Evolutionary conservation across 2,797 vertebrate species (phyloP).

Genomic region (Emydoidea blandingii): DNA sequence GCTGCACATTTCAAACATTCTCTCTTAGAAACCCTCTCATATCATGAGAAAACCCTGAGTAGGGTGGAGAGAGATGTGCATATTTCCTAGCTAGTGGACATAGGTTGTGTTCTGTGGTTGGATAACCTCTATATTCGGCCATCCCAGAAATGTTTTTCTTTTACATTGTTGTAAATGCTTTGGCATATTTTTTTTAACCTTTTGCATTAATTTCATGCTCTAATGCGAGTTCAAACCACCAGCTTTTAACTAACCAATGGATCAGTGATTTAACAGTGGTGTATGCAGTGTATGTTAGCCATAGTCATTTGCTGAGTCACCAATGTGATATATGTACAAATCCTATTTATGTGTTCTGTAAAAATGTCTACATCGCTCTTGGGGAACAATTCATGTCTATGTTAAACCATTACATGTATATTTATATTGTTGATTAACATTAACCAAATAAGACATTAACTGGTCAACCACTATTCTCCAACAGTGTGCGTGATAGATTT

Average conservation of each 20-base stretch:
- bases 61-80: background rate
- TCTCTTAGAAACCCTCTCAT: background rate
- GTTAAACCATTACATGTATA: background rate
- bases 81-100: slow-evolving; percentile 19
- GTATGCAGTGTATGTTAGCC: background rate
- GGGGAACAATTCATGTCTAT: background rate
- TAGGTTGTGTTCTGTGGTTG: slow-evolving; percentile 1
- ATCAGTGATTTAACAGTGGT: background rate
- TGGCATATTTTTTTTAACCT: background rate
- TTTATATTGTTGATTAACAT: background rate
- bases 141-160: background rate
- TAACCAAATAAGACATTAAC: background rate
- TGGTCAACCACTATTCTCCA: slow-evolving; percentile 18
- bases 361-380: background rate
- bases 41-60: background rate
- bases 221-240: slow-evolving; percentile 21
- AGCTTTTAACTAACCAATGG: background rate
- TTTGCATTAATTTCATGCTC: slow-evolving; percentile 3
- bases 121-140: background rate
- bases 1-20: background rate
- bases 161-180: background rate
- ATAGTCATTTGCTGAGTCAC: background rate
- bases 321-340: background rate
- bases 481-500: slow-evolving; percentile 23
- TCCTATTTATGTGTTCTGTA: slow-evolving; percentile 29